Evolutionary conservation across 92 coral and sea anemone genomes (phyloP).

Genomic region (Palythoa grandis): DNA sequence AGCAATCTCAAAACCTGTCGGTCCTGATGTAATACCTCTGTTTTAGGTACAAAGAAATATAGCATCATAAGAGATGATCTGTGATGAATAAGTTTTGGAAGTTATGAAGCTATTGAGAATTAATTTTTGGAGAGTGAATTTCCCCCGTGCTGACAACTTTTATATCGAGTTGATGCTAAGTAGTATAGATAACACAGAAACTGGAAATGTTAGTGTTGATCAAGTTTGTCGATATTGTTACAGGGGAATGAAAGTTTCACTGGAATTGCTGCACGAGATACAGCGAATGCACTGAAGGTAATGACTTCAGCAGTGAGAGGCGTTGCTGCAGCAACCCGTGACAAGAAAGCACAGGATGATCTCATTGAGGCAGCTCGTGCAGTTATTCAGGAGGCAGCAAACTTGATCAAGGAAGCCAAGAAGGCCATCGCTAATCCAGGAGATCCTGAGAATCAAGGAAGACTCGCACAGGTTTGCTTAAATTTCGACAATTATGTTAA

Average conservation of each 20-base stretch:
- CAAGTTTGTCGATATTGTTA: background rate
- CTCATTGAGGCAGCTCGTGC: conserved; percentile 93
- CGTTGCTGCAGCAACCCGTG: conserved; percentile 94
- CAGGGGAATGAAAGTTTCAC: conserved; percentile 99
- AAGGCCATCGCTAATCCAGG: conserved; percentile 87
- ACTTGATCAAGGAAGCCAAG: conserved; percentile 90
- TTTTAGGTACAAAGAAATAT: too few relatives aligned
- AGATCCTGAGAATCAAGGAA: conserved; percentile 90
- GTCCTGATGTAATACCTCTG: too few relatives aligned
- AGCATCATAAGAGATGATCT: too few relatives aligned
- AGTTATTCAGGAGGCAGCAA: conserved; percentile 91
- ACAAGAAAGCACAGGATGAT: conserved; percentile 84
- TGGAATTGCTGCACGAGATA: conserved; percentile 97
- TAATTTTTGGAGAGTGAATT: too few relatives aligned
- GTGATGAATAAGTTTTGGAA: too few relatives aligned
- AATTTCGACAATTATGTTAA: too few relatives aligned
- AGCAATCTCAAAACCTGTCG: too few relatives aligned
- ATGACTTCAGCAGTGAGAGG: conserved; percentile 95
- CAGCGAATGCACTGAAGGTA: conserved; percentile 91
- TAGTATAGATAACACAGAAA: background rate
- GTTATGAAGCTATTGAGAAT: too few relatives aligned
- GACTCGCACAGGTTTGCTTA: conserved; percentile 84
- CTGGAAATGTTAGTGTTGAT: background rate
- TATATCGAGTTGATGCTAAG: background rate
- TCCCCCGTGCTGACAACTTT: too few relatives aligned